Evolutionary conservation across 2,888 invertebrate genomes (phyloP), one percentile per base, ranked within the genome.

Genomic region (Schrankia costaestrigalis): DNA sequence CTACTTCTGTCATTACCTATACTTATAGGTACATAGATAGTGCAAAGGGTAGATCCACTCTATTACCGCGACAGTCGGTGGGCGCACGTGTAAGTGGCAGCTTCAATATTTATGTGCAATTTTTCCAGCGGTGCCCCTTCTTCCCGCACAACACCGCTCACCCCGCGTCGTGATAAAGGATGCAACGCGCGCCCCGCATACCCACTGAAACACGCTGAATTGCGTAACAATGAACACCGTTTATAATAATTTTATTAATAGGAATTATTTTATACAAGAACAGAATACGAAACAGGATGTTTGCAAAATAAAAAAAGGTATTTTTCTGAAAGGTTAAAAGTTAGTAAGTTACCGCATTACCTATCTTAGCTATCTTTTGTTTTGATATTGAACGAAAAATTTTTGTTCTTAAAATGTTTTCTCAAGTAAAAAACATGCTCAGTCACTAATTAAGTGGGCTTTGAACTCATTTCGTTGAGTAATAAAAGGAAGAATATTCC

Each of bases 31-130:
- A n/a, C n/a, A n/a, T n/a, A 15, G 6, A 15, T 15, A 15, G 17
- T 15, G 3, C 2, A 3, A 13, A 1, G 8, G 14, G 12, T 54
- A 14, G 56, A 61, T 83, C 87, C 78, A 70, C 47, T 40, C 25
- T 60, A 67, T 27, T 19, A 66, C 43, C 31, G 27, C 67, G 35
- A 28, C 42, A 40, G 54, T 62, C 76, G 61, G 67, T 68, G 76
- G 80, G 81, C 84, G 83, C 87, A 87, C 87, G 86, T 87, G 87
- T 86, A 87, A 85, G 83, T 87, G 87, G 87, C 87, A 85, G 86
- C 87, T 87, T 84, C 87, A 87, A 87, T 87, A 87, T 87, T 87
- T 87, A 87, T 86, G 87, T 83, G 84, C 85, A 87, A 87, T 87
- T 87, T 87, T 87, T 86, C 85, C 85, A 76, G 71, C 75, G 62